phyloP scores from a whole-genome alignment of 2,888 invertebrate genomes.

The Diarsia dahlii region DNA sequence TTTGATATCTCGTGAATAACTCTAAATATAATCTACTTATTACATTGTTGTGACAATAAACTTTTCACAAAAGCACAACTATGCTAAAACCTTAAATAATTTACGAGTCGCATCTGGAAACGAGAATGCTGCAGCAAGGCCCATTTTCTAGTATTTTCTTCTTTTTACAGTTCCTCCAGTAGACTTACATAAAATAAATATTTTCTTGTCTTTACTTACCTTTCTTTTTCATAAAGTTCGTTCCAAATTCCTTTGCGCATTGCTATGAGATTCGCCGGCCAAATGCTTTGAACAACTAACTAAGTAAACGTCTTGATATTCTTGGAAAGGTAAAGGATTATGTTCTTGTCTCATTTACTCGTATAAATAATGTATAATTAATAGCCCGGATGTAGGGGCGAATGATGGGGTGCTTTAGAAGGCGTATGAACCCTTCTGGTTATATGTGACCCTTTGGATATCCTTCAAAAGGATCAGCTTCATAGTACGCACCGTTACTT shows the following conservation, averaged over 20 bases:
- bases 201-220: constrained; percentile 12
- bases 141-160: constrained; percentile 43
- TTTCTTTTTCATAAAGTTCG: constrained; percentile 41
- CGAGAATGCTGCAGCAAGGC: constrained; percentile 22
- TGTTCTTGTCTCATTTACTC: constrained; percentile 17
- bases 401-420: constrained; percentile 23
- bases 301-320: constrained; percentile 16
- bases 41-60: constrained; percentile 5
- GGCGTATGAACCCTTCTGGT: constrained; percentile 25
- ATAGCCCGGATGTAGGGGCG: constrained; percentile 16
- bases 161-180: constrained; percentile 22
- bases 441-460: constrained; percentile 5
- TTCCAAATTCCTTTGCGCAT: constrained; percentile 34
- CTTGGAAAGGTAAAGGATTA: constrained; percentile 14
- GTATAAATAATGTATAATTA: constrained; percentile 26
- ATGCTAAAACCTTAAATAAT: constrained; percentile 35
- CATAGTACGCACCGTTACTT: background rate
- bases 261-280: constrained; percentile 7
- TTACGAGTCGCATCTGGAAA: constrained; percentile 49
- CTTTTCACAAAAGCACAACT: constrained; percentile 22
- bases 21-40: constrained; percentile 2
- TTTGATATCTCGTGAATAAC: constrained; percentile 5
- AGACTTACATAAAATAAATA: constrained; percentile 34
- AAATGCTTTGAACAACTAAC: constrained; percentile 30
- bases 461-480: constrained; percentile 5